Conservation (phyloP, 2,113 vertebrate species). For the Hepsetus odoe region DNA sequence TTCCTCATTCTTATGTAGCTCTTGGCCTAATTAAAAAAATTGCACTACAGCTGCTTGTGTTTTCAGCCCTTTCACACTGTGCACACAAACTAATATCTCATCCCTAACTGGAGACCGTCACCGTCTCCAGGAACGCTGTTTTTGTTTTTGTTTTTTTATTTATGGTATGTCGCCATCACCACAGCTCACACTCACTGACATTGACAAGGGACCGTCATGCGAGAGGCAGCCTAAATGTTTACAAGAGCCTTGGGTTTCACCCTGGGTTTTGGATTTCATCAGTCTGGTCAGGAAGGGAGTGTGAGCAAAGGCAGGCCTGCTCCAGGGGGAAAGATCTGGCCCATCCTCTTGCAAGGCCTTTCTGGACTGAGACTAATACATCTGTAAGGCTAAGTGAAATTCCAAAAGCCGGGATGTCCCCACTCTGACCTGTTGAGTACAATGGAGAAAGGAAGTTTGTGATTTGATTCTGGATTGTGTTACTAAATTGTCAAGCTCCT, state of each 20-base stretch:
- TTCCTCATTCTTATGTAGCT: background rate
- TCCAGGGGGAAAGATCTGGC: conserved; percentile 30
- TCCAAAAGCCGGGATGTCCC: conserved; percentile 27
- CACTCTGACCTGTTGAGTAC: conserved; percentile 11
- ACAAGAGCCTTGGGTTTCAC: conserved; percentile 48
- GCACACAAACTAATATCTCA: background rate
- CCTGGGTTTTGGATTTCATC: conserved; percentile 64
- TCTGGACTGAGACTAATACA: background rate
- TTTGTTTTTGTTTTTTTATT: conserved; percentile 1
- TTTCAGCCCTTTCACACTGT: background rate
- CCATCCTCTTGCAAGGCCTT: conserved; percentile 16
- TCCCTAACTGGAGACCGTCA: background rate
- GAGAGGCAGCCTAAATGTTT: conserved; percentile 42
- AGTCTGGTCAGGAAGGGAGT: conserved; percentile 48
- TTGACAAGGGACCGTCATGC: conserved; percentile 30
- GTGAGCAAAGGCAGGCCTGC: conserved; percentile 34
- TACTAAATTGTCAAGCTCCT: conserved; percentile 9
- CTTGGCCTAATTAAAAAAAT: background rate
- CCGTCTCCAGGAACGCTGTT: background rate
- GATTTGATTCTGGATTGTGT: conserved; percentile 14
- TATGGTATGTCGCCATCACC: background rate
- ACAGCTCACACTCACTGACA: conserved; percentile 17
- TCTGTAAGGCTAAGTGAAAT: conserved; percentile 41
- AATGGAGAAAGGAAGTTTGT: conserved; percentile 23
- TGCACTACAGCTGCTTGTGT: background rate